Percentiles rank a stretch among this genome's conserved stretches.
phyloP scores from a whole-genome alignment of 2,888 invertebrate genomes.

The Elysia crispata region DNA sequence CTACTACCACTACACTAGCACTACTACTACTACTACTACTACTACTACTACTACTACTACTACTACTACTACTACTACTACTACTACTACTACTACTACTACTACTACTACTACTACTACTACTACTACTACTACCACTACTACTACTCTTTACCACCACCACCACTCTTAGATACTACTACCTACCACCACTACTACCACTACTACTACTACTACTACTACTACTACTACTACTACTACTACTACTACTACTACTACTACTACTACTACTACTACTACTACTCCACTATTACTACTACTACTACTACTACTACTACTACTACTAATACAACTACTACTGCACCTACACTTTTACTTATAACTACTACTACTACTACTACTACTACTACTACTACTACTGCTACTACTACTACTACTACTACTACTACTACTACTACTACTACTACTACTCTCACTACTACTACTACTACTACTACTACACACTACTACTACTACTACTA shows the following conservation, averaged over 20 bases:
- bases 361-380: slow-evolving; percentile 10
- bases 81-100: slow-evolving; percentile 9
- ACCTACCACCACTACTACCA: no score
- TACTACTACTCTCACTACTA: background rate
- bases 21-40: no score
- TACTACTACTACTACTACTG: slow-evolving; percentile 1
- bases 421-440: slow-evolving; percentile 9
- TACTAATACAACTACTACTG: no score
- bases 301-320: no score
- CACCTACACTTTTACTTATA: no score
- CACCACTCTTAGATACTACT: no score
- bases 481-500: slow-evolving; percentile 9
- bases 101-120: slow-evolving; percentile 9
- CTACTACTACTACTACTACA: slow-evolving; percentile 9
- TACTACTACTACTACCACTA: slow-evolving; percentile 9
- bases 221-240: slow-evolving; percentile 13
- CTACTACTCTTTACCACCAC: no score
- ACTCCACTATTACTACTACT: no score
- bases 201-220: slow-evolving; percentile 9
- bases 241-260: slow-evolving; percentile 28
- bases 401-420: slow-evolving; percentile 9
- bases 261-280: slow-evolving; percentile 24
- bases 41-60: slow-evolving; percentile 9
- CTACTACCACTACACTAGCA: no score
- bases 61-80: slow-evolving; percentile 4